Evolutionary conservation across 2,888 invertebrate species (phyloP).

Genomic region (Troides aeacus): DNA sequence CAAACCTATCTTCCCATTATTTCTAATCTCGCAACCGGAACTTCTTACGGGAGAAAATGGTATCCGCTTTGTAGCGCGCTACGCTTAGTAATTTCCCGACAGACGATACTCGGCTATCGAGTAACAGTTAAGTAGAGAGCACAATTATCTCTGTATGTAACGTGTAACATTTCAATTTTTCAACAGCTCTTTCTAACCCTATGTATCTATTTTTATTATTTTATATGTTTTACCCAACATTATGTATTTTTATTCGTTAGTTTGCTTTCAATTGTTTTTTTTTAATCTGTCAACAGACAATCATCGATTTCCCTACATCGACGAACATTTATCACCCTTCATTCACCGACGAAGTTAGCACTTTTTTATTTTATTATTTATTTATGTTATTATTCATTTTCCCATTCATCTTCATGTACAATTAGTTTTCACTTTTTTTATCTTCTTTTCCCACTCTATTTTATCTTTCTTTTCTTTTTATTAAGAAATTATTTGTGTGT

Average conservation of each 20-base stretch:
- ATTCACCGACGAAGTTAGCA: no score
- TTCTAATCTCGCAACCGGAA: constrained; percentile 58
- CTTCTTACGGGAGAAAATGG: constrained; percentile 55
- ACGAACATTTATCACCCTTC: no score
- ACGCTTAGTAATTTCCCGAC: constrained; percentile 39
- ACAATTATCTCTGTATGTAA: constrained; percentile 20
- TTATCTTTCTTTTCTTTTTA: no score
- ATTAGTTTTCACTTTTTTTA: no score
- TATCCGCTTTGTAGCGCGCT: constrained; percentile 34
- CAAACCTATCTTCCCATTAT: constrained; percentile 40
- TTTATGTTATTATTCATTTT: no score
- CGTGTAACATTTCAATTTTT: constrained; percentile 13
- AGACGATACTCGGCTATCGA: constrained; percentile 52
- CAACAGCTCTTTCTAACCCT: constrained; percentile 1
- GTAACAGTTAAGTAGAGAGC: constrained; percentile 38
- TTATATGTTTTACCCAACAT: not conserved
- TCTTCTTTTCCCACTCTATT: no score
- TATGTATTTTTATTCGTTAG: not conserved
- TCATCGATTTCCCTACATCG: no score
- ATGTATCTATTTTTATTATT: not conserved
- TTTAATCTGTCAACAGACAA: no score
- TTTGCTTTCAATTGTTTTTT: no score
- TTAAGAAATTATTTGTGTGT: no score
- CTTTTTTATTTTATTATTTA: no score
- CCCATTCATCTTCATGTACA: no score